Conservation (phyloP, 1,140 invertebrate genomes). For the Varroa destructor region DNA sequence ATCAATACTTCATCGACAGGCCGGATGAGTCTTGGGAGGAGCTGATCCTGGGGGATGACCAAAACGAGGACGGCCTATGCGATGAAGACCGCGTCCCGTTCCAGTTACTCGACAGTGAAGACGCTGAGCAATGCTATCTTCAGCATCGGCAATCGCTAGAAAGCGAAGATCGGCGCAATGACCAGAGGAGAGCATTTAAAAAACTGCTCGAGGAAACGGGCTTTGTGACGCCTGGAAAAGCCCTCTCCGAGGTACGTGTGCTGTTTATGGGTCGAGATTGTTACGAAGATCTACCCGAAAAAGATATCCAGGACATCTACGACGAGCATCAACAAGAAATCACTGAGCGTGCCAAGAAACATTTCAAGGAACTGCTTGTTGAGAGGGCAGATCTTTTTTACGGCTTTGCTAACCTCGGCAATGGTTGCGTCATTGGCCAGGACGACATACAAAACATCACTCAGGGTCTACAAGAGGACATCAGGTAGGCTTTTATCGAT, state of each 20-base stretch:
- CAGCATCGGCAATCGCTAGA: constrained; percentile 78
- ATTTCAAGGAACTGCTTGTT: constrained; percentile 79
- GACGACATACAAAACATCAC: constrained; percentile 87
- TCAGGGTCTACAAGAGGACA: constrained; percentile 76
- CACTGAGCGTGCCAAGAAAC: constrained; percentile 74
- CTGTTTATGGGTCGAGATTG: constrained; percentile 88
- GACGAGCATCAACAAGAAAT: constrained; percentile 85
- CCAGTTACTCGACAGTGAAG: constrained; percentile 72
- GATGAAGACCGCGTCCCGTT: constrained; percentile 61
- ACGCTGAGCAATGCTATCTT: constrained; percentile 78
- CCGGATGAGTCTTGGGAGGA: constrained; percentile 66
- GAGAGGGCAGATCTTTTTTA: constrained; percentile 90
- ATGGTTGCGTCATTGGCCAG: constrained; percentile 75
- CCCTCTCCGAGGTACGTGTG: constrained; percentile 75
- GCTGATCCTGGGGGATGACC: constrained; percentile 52
- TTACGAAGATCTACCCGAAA: constrained; percentile 74
- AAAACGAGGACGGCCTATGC: constrained; percentile 31
- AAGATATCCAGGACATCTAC: constrained; percentile 82
- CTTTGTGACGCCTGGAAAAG: constrained; percentile 78
- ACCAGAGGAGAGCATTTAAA: constrained; percentile 77
- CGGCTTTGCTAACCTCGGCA: constrained; percentile 76
- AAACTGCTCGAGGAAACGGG: constrained; percentile 81
- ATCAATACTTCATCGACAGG: constrained; percentile 74
- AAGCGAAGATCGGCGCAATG: constrained; percentile 71
- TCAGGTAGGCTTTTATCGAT: constrained; percentile 48